Evolutionary conservation across 1,140 invertebrate genomes (phyloP), one percentile per base, ranked within the genome.

Genomic region (Coenobita brevimanus): DNA sequence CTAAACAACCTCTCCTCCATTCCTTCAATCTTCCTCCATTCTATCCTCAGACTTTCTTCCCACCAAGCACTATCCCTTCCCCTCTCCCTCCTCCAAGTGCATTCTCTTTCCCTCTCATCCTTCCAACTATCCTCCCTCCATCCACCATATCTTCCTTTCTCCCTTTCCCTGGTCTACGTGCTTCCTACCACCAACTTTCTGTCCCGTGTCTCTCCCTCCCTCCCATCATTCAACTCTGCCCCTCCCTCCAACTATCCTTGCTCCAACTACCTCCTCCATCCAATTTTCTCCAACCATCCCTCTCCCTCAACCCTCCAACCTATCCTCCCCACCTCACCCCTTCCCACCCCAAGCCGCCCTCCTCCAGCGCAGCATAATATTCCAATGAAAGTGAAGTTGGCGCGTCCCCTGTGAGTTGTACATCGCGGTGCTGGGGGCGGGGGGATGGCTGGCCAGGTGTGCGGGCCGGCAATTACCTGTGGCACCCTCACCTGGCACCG

Each of bases 361-460:
- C 78, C 13, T 15, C 78, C 57, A 33, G 50, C 78, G 21, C 73
- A 76, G 60, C 79, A 67, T 82, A 82, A 82, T 62, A 82, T 67
- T 60, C 79, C 64, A 67, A 69, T 60, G 60, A 64, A 67, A 43
- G 79, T 67, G 36, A 43, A 67, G 79, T 67, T 62, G 27, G 79
- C 67, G 57, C 3, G 17, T 57, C 79, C 79, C 60, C 15, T 10
- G 79, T 27, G 79, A 46, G 79, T 36, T 27, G 78, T 80, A 27
- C 57, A 54, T 80, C 78, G 78, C 54, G 30, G 43, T 24, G 76
- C 27, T 17, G 6, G 60, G 24, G 21, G 15, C 33, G 27, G 33
- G 30, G 67, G 60, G 79, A 64, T 57, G 64, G 57, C 30, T 3
- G 46, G 15, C 60, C 79, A 38, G 60, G 57, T 64, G 67, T 82